phyloP scores from a whole-genome alignment of 2,888 invertebrate species.

The Hypomecis punctinalis region DNA sequence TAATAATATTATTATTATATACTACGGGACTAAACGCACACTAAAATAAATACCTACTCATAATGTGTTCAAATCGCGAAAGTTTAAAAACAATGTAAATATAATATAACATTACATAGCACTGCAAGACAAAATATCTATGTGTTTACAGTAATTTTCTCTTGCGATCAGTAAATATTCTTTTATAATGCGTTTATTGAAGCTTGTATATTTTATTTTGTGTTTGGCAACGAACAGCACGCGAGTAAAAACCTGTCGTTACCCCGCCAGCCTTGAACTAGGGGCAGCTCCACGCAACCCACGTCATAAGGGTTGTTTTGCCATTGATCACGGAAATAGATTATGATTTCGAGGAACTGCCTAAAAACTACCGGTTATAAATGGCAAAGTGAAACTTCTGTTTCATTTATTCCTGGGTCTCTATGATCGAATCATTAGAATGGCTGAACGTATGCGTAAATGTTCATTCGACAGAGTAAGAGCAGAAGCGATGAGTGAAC shows the following conservation, averaged over 20 bases:
- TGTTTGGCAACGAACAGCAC: constrained; percentile 7
- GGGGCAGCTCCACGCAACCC: constrained; percentile 12
- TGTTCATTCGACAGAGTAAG: no score
- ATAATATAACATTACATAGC: no score
- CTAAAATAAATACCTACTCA: no score
- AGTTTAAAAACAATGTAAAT: no score
- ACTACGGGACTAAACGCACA: no score
- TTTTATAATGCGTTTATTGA: neutral
- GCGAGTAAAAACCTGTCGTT: constrained; percentile 6
- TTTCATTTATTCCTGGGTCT: neutral
- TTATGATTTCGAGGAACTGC: constrained; percentile 23
- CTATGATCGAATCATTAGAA: no score
- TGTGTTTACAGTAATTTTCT: neutral
- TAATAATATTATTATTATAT: no score
- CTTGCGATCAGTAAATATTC: neutral
- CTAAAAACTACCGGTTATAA: constrained; percentile 15
- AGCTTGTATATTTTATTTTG: neutral
- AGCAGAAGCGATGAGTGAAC: no score
- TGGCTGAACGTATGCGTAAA: no score
- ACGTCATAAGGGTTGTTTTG: constrained; percentile 31
- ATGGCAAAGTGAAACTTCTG: constrained; percentile 8
- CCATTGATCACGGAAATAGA: constrained; percentile 33
- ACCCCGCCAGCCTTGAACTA: constrained; percentile 23
- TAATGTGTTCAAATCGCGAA: no score
- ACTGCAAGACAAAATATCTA: no score